phyloP scores from a whole-genome alignment of 2,888 invertebrate species.

The Nipponacmea schrenckii region DNA sequence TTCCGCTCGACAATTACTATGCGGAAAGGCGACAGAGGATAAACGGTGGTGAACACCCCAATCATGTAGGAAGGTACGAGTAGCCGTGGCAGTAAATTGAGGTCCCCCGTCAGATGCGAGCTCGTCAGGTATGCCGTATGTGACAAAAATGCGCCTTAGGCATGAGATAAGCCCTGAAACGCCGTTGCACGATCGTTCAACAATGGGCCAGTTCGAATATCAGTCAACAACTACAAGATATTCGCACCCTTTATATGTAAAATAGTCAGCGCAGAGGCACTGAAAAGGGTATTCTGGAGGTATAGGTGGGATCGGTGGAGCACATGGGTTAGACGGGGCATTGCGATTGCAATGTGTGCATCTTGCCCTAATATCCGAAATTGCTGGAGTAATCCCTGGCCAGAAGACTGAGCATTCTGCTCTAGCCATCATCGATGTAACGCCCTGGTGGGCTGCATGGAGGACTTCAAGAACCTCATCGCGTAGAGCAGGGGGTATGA shows the following conservation, averaged over 20 bases:
- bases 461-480: too few species aligned
- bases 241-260: too few species aligned
- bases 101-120: slow-evolving; percentile 43
- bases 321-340: slow-evolving; percentile 40
- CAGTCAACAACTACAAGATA: slow-evolving; percentile 42
- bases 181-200: slow-evolving; percentile 35
- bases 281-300: too few species aligned
- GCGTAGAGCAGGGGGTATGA: too few species aligned
- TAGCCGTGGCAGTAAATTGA: slow-evolving; percentile 38
- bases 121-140: slow-evolving; percentile 43
- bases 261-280: too few species aligned
- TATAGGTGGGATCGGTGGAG: slow-evolving; percentile 40
- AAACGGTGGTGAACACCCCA: slow-evolving; percentile 47
- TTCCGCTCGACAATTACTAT: slow-evolving; percentile 48
- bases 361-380: not conserved
- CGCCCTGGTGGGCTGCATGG: too few species aligned
- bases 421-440: slow-evolving; percentile 38
- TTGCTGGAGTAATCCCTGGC: slow-evolving; percentile 29
- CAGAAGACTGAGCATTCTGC: slow-evolving; percentile 45
- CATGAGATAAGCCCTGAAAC: slow-evolving; percentile 32
- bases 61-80: slow-evolving; percentile 35
- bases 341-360: slow-evolving; percentile 34
- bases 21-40: slow-evolving; percentile 45
- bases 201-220: slow-evolving; percentile 44
- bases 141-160: slow-evolving; percentile 37